These are phyloP conservation scores for Trichopoda pennipes DNA, from an alignment of 2,888 invertebrate genomes.

Conservation along the genomic window DNA sequence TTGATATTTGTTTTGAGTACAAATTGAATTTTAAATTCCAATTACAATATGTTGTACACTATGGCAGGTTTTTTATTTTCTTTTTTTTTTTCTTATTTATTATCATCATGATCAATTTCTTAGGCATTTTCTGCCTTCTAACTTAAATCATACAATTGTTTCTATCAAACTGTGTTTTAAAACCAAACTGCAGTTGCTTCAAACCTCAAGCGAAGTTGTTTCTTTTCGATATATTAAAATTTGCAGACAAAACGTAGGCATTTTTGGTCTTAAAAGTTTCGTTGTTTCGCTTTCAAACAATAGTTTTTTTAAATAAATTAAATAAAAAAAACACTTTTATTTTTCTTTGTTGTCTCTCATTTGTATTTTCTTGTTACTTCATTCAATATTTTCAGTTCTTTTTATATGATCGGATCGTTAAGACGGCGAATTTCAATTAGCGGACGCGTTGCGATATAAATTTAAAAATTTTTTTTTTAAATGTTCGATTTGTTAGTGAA, in stretches of 20 bases:
- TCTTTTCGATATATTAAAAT: background rate
- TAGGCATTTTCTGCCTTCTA: conserved; percentile 1
- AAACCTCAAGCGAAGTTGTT: background rate
- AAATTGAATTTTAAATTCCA: too few species aligned
- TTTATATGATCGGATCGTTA: conserved; percentile 68
- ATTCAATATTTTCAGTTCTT: conserved; percentile 67
- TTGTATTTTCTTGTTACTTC: conserved; percentile 19
- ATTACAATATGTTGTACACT: too few species aligned
- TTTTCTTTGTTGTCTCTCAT: conserved; percentile 43
- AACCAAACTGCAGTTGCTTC: conserved; percentile 13
- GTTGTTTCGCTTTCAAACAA: conserved; percentile 24
- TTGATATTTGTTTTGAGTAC: too few species aligned
- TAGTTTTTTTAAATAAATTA: conserved; percentile 16
- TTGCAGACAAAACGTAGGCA: conserved; percentile 9
- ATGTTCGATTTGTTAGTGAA: background rate
- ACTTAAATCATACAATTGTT: conserved; percentile 27
- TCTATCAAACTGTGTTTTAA: background rate
- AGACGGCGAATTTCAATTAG: conserved; percentile 51
- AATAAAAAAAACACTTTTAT: conserved; percentile 34
- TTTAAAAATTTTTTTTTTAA: background rate
- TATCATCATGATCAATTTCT: conserved; percentile 13
- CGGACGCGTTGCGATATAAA: conserved; percentile 22
- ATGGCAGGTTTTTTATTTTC: background rate
- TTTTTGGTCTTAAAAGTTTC: conserved; percentile 7
- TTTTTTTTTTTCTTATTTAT: background rate